These are phyloP conservation scores for Falco punctatus DNA, from an alignment of 2,113 vertebrate species.

Conservation along the genomic window DNA sequence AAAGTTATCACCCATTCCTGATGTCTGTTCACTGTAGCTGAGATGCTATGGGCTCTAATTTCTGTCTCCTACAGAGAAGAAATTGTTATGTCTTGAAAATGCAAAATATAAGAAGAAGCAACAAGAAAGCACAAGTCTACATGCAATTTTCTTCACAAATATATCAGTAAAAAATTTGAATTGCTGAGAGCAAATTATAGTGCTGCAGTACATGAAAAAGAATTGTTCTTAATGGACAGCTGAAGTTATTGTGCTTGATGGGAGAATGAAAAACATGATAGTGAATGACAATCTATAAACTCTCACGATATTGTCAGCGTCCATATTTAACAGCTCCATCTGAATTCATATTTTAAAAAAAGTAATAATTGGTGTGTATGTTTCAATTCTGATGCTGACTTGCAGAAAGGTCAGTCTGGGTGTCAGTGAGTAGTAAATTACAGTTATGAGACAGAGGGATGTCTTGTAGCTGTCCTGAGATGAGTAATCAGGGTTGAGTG, in stretches of 20 bases:
- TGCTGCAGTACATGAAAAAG: not conserved
- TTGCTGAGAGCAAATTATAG: not conserved
- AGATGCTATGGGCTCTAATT: not conserved
- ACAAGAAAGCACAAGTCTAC: not conserved
- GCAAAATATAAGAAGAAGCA: not conserved
- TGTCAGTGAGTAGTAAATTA: conserved; percentile 78
- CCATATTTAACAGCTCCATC: not conserved
- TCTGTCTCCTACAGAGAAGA: not conserved
- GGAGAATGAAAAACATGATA: not conserved
- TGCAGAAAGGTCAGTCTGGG: conserved; percentile 80
- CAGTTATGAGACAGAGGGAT: conserved; percentile 74
- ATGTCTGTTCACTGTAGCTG: not conserved
- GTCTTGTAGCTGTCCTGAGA: conserved; percentile 73
- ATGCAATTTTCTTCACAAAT: not conserved
- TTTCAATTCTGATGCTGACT: conserved; percentile 43
- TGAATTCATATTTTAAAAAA: not conserved
- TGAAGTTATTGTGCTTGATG: not conserved
- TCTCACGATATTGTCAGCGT: not conserved
- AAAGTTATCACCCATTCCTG: not conserved
- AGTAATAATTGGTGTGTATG: not conserved
- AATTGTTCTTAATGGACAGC: not conserved
- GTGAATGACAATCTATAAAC: conserved; percentile 27
- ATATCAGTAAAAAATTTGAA: not conserved
- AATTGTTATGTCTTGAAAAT: not conserved
- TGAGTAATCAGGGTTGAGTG: conserved; percentile 78